Percentiles rank a stretch among this genome's conserved stretches.
phyloP scores from a whole-genome alignment of 1,140 invertebrate genomes.

The Andrena cerasifolii region DNA sequence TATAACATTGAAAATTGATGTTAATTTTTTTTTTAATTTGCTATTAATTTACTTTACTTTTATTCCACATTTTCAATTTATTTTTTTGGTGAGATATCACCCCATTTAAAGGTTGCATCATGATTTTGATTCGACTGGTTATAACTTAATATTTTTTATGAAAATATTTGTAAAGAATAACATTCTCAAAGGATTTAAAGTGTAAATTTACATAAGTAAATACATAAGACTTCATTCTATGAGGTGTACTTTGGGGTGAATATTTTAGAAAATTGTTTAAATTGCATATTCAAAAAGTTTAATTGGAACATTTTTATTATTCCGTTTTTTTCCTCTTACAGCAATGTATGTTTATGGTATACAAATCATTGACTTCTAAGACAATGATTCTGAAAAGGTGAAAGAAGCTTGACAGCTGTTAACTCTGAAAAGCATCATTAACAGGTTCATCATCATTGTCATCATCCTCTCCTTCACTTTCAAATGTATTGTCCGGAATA shows the following conservation, averaged over 20 bases:
- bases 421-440: conserved; percentile 84
- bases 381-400: not conserved
- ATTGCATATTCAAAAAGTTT: not conserved
- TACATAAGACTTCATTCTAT: too few species aligned
- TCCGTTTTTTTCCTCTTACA: conserved; percentile 23
- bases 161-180: too few species aligned
- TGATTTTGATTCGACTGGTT: too few species aligned
- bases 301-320: conserved; percentile 23
- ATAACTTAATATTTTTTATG: too few species aligned
- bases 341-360: conserved; percentile 18
- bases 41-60: too few species aligned
- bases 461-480: conserved; percentile 97
- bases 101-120: too few species aligned
- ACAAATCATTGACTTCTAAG: conserved; percentile 27
- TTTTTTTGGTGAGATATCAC: too few species aligned
- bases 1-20: too few species aligned
- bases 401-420: conserved; percentile 38
- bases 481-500: conserved; percentile 99
- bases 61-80: too few species aligned
- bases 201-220: too few species aligned
- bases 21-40: too few species aligned
- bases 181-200: not conserved
- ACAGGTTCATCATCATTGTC: conserved; percentile 90
- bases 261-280: not conserved
- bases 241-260: not conserved